These are phyloP conservation scores for Pseudonaja textilis DNA, from an alignment of 2,113 vertebrate genomes.

Conservation along the genomic window DNA sequence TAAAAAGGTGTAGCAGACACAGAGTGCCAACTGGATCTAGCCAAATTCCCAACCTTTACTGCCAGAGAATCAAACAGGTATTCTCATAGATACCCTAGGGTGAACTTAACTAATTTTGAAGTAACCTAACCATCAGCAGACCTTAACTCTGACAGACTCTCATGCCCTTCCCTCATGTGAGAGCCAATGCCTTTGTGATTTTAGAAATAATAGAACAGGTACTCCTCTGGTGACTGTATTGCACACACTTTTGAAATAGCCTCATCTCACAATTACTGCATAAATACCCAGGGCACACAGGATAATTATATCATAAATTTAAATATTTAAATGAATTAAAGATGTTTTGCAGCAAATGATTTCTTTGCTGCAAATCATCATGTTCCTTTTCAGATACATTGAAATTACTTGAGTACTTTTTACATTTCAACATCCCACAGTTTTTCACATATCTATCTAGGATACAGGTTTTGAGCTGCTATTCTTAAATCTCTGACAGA, in stretches of 20 bases:
- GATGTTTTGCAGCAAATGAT: background rate
- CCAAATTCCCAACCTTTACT: background rate
- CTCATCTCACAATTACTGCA: background rate
- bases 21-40: background rate
- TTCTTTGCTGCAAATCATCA: background rate
- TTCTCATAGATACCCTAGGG: background rate
- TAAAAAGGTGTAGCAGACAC: background rate
- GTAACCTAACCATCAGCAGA: background rate
- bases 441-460: background rate
- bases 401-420: background rate
- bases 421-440: background rate
- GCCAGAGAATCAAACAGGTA: background rate
- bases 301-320: background rate
- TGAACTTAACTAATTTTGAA: background rate
- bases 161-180: background rate
- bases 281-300: background rate
- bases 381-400: background rate
- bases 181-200: background rate
- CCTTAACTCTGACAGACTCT: background rate
- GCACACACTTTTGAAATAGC: background rate
- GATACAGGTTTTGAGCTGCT: background rate
- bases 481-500: slow-evolving; percentile 10
- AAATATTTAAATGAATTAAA: background rate
- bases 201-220: background rate
- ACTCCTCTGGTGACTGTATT: background rate